Evolutionary conservation across 2,888 invertebrate species (phyloP).

Genomic region (Drosophila anceps): DNA sequence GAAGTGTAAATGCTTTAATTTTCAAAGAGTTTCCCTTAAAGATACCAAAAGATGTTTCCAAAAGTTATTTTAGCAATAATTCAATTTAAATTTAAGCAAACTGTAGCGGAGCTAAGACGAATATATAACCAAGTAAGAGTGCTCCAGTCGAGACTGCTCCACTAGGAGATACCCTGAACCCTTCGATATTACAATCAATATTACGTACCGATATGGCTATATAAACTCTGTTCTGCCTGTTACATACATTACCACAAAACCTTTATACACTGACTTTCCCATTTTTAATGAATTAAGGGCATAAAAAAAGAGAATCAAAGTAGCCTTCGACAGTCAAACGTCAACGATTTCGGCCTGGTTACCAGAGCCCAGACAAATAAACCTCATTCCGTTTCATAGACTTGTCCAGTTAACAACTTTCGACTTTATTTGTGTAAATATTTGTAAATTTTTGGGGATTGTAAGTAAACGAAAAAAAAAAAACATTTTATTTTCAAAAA

Average conservation of each 20-base stretch:
- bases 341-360: neutral
- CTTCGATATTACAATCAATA: no score
- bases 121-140: no score
- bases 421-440: constrained; percentile 19
- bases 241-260: no score
- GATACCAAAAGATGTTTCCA: no score
- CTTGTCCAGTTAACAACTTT: constrained; percentile 12
- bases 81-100: neutral
- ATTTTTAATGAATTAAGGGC: no score
- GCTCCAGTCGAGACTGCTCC: no score
- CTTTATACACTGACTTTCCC: no score
- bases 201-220: no score
- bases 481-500: neutral
- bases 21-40: constrained; percentile 12
- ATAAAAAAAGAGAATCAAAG: constrained; percentile 4
- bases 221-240: no score
- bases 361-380: neutral
- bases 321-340: neutral
- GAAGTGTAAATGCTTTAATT: constrained; percentile 18
- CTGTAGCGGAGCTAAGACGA: neutral
- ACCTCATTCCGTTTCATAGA: neutral
- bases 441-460: constrained; percentile 11
- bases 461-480: constrained; percentile 10
- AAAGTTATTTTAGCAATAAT: neutral
- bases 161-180: no score